Evolutionary conservation across 2,797 vertebrate genomes (phyloP), one percentile per base, ranked within the genome.

Genomic region (Manis javanica): DNA sequence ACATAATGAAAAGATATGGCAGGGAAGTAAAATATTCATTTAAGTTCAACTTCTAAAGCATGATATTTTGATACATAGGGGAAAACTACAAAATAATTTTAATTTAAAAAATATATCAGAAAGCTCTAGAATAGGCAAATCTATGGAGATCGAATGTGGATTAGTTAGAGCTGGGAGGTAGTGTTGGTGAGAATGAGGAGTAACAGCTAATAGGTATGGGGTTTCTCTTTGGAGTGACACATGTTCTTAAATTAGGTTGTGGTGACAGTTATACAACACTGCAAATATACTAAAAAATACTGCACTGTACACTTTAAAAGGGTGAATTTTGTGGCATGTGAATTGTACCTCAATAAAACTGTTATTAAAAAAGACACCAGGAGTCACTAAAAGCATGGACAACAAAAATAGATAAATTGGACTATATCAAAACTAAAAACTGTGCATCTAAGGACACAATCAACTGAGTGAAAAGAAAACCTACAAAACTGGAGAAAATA

Each of bases 21-120:
- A 96, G 7, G 57, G 29, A 92, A 93, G 46, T 89, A 69, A 85
- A 95, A 77, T 68, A 64, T 42, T 96, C 61, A 79, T 42, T 95
- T 92, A 87, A 95, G 85, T 89, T 90, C 69, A 87, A 87, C 63
- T 91, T 96, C 29, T 94, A 91, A 95, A 89, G 75, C 79, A 72
- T 46, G 23, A 31, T 51, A 53, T 78, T 96, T 77, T 92, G 63
- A 87, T 88, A 84, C 77, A 39, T 57, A 5, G 42, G 39, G 74
- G 55, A 19, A 37, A 1, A 74, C 49, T 26, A 81, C 8, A 34
- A 88, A 51, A 72, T 74, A 81, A 88, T 93, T 88, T 94, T 97
- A 31, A 37, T 87, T 89, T 75, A 37, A 72, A 90, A 90, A 92
- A 93, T 61, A 91, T 19, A 88, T 59, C 53, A 82, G 53, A 88